Evolutionary conservation across 2,113 vertebrate genomes (phyloP).

Genomic region (Chaetodon auriga): DNA sequence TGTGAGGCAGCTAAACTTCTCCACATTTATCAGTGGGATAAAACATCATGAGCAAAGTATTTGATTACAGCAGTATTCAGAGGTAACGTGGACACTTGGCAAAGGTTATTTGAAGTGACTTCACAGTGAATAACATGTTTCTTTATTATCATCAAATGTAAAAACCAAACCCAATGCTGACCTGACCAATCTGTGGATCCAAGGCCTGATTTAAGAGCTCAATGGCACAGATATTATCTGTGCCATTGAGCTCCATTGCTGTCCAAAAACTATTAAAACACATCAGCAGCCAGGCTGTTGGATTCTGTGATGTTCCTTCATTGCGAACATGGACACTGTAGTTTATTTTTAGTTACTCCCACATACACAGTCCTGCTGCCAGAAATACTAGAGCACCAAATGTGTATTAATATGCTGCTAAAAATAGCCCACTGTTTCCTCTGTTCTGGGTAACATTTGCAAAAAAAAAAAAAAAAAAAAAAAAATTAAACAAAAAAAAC

Average conservation of each 20-base stretch:
- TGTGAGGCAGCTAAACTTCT: neutral
- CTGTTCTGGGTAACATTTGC: neutral
- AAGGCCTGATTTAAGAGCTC: neutral
- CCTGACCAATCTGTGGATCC: too few relatives aligned
- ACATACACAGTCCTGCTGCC: neutral
- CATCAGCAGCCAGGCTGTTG: neutral
- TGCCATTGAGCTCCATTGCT: neutral
- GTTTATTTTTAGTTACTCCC: slow-evolving; percentile 29
- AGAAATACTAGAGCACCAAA: slow-evolving; percentile 2
- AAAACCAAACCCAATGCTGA: neutral
- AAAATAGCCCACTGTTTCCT: neutral
- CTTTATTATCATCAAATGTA: neutral
- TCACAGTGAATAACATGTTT: neutral
- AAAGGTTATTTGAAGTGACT: slow-evolving; percentile 5
- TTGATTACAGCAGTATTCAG: neutral
- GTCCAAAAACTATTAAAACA: neutral
- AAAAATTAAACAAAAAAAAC: too few relatives aligned
- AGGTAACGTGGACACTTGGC: neutral
- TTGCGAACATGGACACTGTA: neutral
- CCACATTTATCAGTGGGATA: too few relatives aligned
- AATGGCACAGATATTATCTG: too few relatives aligned
- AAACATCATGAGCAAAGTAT: neutral
- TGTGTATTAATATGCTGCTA: neutral
- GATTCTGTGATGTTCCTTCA: neutral
- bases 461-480: neutral